A percentile compares a stretch with the other conserved stretches of the same genome.
Evolutionary conservation across 1,140 invertebrate genomes (phyloP).

Genomic region (Penaeus indicus): DNA sequence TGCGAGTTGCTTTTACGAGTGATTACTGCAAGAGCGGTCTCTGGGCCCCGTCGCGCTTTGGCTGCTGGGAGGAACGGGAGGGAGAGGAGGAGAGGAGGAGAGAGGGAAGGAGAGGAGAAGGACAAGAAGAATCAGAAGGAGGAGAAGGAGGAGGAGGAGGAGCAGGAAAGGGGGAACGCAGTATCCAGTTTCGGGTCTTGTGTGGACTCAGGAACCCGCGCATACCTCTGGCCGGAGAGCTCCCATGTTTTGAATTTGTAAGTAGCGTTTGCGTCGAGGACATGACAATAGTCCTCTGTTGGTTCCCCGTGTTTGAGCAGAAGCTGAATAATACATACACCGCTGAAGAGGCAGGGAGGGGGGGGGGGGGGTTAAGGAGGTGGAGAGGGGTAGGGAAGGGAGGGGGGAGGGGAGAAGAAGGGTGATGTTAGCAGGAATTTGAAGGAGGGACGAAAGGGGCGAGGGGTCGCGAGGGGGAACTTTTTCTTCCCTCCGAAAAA

Average conservation of each 20-base stretch:
- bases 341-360: not conserved
- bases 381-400: too few species aligned
- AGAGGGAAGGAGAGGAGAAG: not conserved
- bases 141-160: not conserved
- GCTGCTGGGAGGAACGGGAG: not conserved
- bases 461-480: too few species aligned
- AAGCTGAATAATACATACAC: conserved; percentile 38
- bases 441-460: too few species aligned
- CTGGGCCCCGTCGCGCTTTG: not conserved
- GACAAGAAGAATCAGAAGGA: not conserved
- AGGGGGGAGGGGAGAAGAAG: too few species aligned
- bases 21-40: too few species aligned
- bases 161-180: not conserved
- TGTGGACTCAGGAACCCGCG: conserved; percentile 9
- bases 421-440: too few species aligned
- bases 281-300: conserved; percentile 26
- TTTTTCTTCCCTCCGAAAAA: too few species aligned
- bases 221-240: not conserved
- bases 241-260: conserved; percentile 36
- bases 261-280: conserved; percentile 34
- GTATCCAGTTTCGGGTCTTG: conserved; percentile 24
- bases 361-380: too few species aligned
- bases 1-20: too few species aligned
- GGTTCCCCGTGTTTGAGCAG: conserved; percentile 29
- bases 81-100: not conserved